Evolutionary conservation across 2,113 vertebrate genomes (phyloP).

Genomic region (Propithecus coquereli): DNA sequence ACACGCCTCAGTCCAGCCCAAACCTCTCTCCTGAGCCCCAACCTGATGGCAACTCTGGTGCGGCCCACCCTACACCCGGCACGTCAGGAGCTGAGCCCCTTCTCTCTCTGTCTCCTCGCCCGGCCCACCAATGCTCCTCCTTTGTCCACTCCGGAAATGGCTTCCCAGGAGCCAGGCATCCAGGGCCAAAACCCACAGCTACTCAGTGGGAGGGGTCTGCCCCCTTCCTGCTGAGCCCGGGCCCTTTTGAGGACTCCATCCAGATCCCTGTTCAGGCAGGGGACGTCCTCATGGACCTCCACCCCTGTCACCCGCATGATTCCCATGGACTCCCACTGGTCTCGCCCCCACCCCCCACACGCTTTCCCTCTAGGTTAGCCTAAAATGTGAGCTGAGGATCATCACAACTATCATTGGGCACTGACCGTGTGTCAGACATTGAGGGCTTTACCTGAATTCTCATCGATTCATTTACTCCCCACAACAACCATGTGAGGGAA

Average conservation of each 20-base stretch:
- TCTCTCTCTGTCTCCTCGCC: not conserved
- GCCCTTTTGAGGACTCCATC: not conserved
- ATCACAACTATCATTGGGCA: not conserved
- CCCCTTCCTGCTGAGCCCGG: not conserved
- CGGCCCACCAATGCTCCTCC: not conserved
- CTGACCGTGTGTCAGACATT: not conserved
- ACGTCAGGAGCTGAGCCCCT: not conserved
- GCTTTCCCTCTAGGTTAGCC: not conserved
- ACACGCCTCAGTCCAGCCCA: not conserved
- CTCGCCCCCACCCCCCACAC: not conserved
- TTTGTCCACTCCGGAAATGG: not conserved
- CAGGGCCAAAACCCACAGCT: not conserved
- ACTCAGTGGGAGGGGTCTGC: not conserved
- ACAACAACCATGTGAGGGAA: not conserved
- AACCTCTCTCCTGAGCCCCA: not conserved
- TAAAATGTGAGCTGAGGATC: not conserved
- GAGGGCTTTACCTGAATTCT: not conserved
- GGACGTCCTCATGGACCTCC: not conserved
- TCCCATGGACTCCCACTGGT: not conserved
- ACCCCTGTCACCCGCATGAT: accelerated
- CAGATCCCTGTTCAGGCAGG: not conserved
- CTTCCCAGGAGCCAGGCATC: not conserved
- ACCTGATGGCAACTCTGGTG: not conserved
- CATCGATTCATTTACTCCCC: not conserved
- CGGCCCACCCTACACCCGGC: not conserved